Evolutionary conservation across 2,113 vertebrate species (phyloP).

Genomic region (Diglossa brunneiventris): DNA sequence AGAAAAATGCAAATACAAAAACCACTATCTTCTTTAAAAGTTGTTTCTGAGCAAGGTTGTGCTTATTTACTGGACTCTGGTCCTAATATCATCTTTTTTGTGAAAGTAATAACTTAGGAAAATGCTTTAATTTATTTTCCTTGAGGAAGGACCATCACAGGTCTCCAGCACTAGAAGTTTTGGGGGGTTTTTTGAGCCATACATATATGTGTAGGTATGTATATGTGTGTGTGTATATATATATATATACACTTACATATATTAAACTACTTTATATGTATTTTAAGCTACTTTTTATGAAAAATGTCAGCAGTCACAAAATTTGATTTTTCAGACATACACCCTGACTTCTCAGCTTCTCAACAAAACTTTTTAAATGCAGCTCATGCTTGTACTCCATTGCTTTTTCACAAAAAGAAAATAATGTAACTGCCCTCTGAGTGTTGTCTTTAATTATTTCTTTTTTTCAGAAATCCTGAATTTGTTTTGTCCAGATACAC

Average conservation of each 20-base stretch:
- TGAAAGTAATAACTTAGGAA: neutral
- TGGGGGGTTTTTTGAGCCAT: neutral
- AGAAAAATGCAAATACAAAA: neutral
- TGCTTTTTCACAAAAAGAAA: neutral
- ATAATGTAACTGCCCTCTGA: neutral
- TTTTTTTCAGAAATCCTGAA: neutral
- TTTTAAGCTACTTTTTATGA: neutral
- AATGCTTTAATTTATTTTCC: neutral
- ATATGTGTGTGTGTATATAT: no score
- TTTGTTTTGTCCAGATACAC: neutral
- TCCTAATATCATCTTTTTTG: neutral
- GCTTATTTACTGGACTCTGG: neutral
- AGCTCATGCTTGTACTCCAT: neutral
- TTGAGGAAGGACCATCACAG: neutral
- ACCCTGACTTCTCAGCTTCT: neutral
- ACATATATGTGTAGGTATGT: neutral
- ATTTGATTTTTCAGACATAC: neutral
- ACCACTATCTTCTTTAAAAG: neutral
- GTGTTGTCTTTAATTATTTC: neutral
- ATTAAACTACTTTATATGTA: no score
- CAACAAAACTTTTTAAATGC: neutral
- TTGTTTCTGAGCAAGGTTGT: neutral
- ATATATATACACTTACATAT: neutral
- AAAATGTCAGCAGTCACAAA: neutral
- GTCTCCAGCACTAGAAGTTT: neutral